These are phyloP conservation scores for Epirrhoe alternata DNA, from an alignment of 2,888 invertebrate genomes.

Conservation along the genomic window DNA sequence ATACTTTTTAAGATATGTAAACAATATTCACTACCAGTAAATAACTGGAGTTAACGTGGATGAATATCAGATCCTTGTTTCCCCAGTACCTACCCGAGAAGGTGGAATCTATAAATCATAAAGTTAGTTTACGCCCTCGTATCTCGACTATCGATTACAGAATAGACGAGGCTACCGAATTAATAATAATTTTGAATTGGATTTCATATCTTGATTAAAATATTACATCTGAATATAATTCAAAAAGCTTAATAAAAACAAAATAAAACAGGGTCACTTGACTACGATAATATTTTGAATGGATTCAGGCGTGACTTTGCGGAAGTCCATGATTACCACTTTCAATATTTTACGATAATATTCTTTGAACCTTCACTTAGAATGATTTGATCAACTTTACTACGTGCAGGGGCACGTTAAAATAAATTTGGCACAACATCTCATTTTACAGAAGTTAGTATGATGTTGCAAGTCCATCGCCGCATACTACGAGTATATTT, in stretches of 20 bases:
- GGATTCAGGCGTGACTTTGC: too few species aligned
- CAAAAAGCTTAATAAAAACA: too few species aligned
- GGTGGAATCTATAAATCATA: conserved; percentile 60
- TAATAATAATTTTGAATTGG: conserved; percentile 24
- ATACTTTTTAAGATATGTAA: neutral
- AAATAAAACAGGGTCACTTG: too few species aligned
- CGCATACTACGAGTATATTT: neutral
- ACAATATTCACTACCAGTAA: conserved; percentile 18
- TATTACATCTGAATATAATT: neutral
- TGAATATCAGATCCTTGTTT: conserved; percentile 51
- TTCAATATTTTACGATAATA: too few species aligned
- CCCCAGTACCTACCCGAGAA: conserved; percentile 44
- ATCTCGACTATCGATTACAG: conserved; percentile 55
- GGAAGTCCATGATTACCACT: too few species aligned
- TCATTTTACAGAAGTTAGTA: too few species aligned
- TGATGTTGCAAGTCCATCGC: too few species aligned
- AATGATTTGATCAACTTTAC: too few species aligned
- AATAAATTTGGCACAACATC: too few species aligned
- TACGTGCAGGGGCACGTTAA: too few species aligned
- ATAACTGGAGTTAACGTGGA: conserved; percentile 41
- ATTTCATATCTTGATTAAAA: conserved; percentile 1
- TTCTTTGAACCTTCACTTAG: too few species aligned
- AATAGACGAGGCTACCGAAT: conserved; percentile 41
- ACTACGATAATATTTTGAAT: too few species aligned
- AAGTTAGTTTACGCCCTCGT: conserved; percentile 56